Evolutionary conservation across 2,797 vertebrate genomes (phyloP), one percentile per base, ranked within the genome.

Genomic region (Xiphorhynchus erythropygius): DNA sequence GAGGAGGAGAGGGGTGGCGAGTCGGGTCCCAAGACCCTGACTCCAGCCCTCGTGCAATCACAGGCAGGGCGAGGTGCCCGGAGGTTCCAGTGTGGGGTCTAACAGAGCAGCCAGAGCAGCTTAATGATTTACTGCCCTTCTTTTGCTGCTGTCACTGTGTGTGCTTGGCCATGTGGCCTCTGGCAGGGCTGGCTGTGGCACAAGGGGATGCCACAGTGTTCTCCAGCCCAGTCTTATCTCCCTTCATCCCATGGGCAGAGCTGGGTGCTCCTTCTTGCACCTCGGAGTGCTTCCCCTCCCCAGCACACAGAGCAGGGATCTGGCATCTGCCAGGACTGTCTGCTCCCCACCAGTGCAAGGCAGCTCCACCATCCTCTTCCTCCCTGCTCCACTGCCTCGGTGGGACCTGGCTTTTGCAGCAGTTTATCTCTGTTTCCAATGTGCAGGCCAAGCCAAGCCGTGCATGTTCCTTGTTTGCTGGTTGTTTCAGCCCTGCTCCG

Each of bases 171-270:
- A 3, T 0, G 1, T 37, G 42, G 71, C 64, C 33, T 25, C 46
- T 10, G 18, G n/a, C 37, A 69, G 44, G 35, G 28, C 69, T 74
- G 39, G 37, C 42, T 62, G 42, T 2, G 3, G 24, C 14, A 44
- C 2, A 6, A 33, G 73, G 28, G 49, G 17, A 30, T 1, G 1
- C 39, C 30, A 35, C 53, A 33, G 55, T 0, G 0, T 47, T 39
- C 32, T 47, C 22, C 42, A 53, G 10, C 75, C 32, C 59, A 44
- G 44, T 41, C 16, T 62, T 23, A 46, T 12, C 33, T 84, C 28
- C 17, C 23, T 59, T 42, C 16, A 5, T 30, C 55, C 75, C 3
- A 0, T 0, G 0, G 8, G 39, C 0, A 0, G 63, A 63, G 47
- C 14, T 41, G 33, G 32, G n/a, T 1, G 10, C 50, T 87, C 50